phyloP scores from a whole-genome alignment of 2,888 invertebrate species.

The Mamestra brassicae region DNA sequence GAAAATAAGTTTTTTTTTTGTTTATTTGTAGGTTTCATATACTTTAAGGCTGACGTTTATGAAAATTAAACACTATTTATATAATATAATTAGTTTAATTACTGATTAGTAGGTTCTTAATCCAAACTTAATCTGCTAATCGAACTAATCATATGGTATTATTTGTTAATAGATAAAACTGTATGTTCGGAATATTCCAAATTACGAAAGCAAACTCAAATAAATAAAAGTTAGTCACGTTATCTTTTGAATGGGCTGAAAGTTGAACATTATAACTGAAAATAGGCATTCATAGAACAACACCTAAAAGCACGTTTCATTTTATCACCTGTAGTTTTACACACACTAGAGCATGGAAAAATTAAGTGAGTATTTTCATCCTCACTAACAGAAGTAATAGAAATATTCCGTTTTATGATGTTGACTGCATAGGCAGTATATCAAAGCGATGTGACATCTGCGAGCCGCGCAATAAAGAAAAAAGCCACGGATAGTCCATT shows the following conservation, averaged over 20 bases:
- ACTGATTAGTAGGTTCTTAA: too few species aligned
- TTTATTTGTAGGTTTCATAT: background rate
- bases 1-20: background rate
- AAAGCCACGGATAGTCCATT: constrained; percentile 57
- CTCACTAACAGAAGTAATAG: constrained; percentile 17
- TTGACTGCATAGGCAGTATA: constrained; percentile 52
- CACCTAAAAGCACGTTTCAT: constrained; percentile 2
- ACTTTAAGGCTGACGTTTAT: background rate
- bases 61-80: background rate
- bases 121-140: too few species aligned
- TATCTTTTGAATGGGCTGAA: background rate
- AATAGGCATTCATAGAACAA: background rate
- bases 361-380: constrained; percentile 10
- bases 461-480: constrained; percentile 59
- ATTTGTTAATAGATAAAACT: too few species aligned
- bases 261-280: background rate
- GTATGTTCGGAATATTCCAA: too few species aligned
- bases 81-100: too few species aligned
- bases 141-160: too few species aligned
- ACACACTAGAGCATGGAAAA: background rate
- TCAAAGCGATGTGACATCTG: constrained; percentile 58
- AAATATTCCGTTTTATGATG: constrained; percentile 55
- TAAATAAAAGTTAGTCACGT: background rate
- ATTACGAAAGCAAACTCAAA: background rate
- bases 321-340: background rate